These are phyloP conservation scores for Eidolon dupreanum DNA, from an alignment of 2,797 vertebrate genomes.

Conservation along the genomic window DNA sequence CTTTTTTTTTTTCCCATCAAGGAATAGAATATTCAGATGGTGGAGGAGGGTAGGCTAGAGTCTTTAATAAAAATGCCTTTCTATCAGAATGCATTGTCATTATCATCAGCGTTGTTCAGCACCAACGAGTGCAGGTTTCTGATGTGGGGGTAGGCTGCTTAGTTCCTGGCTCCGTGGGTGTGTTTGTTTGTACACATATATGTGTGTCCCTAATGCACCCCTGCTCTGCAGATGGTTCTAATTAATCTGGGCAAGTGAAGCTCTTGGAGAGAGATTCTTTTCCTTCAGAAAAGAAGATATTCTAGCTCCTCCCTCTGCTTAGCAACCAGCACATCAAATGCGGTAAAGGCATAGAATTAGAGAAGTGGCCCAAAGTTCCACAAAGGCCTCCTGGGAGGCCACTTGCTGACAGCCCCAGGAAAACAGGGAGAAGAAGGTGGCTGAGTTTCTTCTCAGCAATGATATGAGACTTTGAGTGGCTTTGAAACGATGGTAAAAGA, in stretches of 20 bases:
- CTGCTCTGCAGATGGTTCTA: slow-evolving; percentile 78
- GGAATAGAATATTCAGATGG: slow-evolving; percentile 19
- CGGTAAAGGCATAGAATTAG: not conserved
- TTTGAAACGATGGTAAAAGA: not conserved
- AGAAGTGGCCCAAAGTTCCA: not conserved
- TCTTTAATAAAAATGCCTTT: slow-evolving; percentile 32
- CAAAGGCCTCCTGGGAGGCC: not conserved
- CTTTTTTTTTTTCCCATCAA: not conserved
- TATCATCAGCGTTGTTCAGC: not conserved
- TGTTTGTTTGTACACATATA: not conserved
- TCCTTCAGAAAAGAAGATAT: slow-evolving; percentile 44
- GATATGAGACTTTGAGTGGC: not conserved
- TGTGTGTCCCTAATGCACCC: slow-evolving; percentile 55
- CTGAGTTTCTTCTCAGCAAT: not conserved
- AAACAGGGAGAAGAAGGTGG: not conserved
- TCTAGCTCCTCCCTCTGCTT: slow-evolving; percentile 49
- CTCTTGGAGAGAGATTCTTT: slow-evolving; percentile 63
- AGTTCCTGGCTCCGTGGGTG: not conserved
- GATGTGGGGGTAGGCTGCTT: not conserved
- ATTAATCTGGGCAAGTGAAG: slow-evolving; percentile 63
- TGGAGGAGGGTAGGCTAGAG: not conserved
- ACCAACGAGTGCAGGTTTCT: not conserved
- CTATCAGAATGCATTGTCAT: not conserved
- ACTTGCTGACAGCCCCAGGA: not conserved
- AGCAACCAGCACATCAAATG: slow-evolving; percentile 20